phyloP scores from a whole-genome alignment of 2,888 invertebrate species.

The Seira ritae region DNA sequence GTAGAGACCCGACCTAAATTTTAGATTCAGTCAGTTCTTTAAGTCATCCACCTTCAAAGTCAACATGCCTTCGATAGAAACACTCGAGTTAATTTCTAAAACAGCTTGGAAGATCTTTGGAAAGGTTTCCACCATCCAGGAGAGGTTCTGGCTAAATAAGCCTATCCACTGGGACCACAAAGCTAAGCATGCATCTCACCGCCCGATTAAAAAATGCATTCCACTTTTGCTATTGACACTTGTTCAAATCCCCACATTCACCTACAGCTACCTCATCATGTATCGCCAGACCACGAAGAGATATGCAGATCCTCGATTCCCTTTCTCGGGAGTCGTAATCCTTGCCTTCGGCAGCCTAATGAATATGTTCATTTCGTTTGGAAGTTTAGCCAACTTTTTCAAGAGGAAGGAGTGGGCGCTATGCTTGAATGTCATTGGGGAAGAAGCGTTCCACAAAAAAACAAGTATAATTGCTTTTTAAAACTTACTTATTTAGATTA shows the following conservation, averaged over 20 bases:
- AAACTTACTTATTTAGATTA: too few species aligned
- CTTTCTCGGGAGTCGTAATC: slow-evolving; percentile 11
- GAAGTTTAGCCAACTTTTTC: slow-evolving; percentile 27
- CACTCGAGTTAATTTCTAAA: slow-evolving; percentile 30
- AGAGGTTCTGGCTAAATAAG: slow-evolving; percentile 19
- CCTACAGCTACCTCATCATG: background rate
- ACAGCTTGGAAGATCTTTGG: slow-evolving; percentile 30
- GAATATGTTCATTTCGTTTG: slow-evolving; percentile 36
- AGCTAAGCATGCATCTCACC: slow-evolving; percentile 11
- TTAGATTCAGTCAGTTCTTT: too few species aligned
- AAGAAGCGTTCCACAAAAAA: background rate
- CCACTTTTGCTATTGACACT: slow-evolving; percentile 16
- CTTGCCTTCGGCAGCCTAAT: slow-evolving; percentile 19
- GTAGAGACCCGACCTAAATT: too few species aligned
- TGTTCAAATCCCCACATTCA: slow-evolving; percentile 27
- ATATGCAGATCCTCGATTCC: slow-evolving; percentile 24
- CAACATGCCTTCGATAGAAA: slow-evolving; percentile 32
- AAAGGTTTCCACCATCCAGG: slow-evolving; percentile 17
- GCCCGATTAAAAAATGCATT: slow-evolving; percentile 21
- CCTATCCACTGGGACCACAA: slow-evolving; percentile 22
- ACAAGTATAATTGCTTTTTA: background rate
- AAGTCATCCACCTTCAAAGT: too few species aligned
- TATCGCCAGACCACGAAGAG: slow-evolving; percentile 20
- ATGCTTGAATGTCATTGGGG: slow-evolving; percentile 20
- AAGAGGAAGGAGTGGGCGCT: slow-evolving; percentile 31